Evolutionary conservation across 2,113 vertebrate genomes (phyloP), one percentile per base, ranked within the genome.

Genomic region (Paedocypris sp.): DNA sequence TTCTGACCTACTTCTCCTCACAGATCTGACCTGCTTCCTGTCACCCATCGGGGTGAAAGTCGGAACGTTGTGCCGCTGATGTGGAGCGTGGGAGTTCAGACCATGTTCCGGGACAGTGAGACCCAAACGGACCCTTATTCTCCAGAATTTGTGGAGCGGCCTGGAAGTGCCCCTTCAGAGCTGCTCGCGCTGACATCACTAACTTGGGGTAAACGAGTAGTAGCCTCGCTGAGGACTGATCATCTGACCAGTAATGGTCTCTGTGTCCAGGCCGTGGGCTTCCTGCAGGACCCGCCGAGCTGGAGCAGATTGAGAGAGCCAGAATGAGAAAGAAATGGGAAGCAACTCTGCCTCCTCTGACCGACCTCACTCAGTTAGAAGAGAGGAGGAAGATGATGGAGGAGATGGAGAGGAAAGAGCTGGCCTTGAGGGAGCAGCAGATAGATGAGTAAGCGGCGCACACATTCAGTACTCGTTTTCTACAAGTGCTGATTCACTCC

Each of bases 61-160:
- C 25, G 26, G 4, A 26, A 63, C 4, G 51, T 56, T 4, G 64
- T 61, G 11, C 51, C 54, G 1, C 62, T 51, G 2, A 85, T 85
- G 68, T 67, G 26, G 43, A 89, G 85, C 0, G 77, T 93, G 53
- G 87, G 75, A 2, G 87, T 90, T 6, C 94, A 99, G 79, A 98
- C 95, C 0, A 92, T 95, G 72, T 99, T 90, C 73, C 86, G 94
- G 43, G 95, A 99, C 65, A 86, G 86, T 4, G 94, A 98, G 72
- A 71, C 87, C 5, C 94, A 98, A 71, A 98, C 95, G 0, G 91
- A 98, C 48, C 93, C 93, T 0, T 97, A 89, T 73, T 87, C 86
- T 58, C 89, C 93, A 3, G 85, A 89, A 25, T 93, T 90, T n/a
- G 31, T 85, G 12, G 62, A 90, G 4, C 75, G 28, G 10, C 73